Evolutionary conservation across 2,888 invertebrate genomes (phyloP), one percentile per base, ranked within the genome.

Genomic region (Oscheius sp.): DNA sequence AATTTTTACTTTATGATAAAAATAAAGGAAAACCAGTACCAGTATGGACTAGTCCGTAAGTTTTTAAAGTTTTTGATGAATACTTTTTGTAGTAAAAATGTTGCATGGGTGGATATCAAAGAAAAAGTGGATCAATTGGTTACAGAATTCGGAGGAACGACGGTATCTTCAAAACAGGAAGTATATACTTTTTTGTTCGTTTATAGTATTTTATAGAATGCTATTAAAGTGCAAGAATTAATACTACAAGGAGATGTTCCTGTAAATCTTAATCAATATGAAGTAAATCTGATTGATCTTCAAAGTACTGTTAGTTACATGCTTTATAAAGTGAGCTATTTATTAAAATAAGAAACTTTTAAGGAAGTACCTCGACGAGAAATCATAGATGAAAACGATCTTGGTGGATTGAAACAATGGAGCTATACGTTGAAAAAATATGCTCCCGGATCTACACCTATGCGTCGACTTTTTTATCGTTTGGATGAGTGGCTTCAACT

Each of bases 291-390:
- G 87, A 90, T 91, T 74, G 97, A 97, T 88, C 87, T 97, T 68
- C 93, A 94, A 87, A 92, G 92, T 82, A 92, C 93, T 0, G 87
- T 97, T n/a, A 90, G 91, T 77, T 92, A 92, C 83, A 91, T 92
- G 51, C 88, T 97, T 26, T 75, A 75, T 65, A 78, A 77, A 41
- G n/a, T n/a, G n/a, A n/a, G n/a, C n/a, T n/a, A n/a, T n/a, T n/a
- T n/a, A n/a, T n/a, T n/a, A n/a, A n/a, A n/a, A n/a, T n/a, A n/a
- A n/a, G n/a, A n/a, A n/a, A n/a, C n/a, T n/a, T n/a, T n/a, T n/a
- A n/a, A n/a, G n/a, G 97, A 97, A 89, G 90, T 97, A 28, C 90
- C 92, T 2, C 89, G 91, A 71, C 88, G 90, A 44, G 90, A 91
- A 83, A 86, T 87, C 20, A 91, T 97, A 51, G 88, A 88, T 22